Evolutionary conservation across 2,113 vertebrate species (phyloP).

Genomic region (Ploceus nigricollis): DNA sequence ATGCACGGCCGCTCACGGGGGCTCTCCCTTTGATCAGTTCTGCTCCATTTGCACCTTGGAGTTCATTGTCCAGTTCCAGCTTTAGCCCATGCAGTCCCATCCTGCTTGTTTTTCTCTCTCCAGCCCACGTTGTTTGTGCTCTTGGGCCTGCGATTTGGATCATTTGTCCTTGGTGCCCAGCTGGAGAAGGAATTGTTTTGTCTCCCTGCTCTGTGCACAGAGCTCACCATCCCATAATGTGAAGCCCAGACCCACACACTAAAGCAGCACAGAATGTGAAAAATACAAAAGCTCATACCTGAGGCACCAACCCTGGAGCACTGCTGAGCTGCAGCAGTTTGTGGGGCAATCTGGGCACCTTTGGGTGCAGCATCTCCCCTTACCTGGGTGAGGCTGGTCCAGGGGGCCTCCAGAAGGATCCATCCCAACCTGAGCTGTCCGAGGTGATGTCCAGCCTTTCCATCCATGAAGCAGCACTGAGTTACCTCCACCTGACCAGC

Average conservation of each 20-base stretch:
- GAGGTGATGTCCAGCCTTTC: fast-evolving
- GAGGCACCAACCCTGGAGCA: background rate
- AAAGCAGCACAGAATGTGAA: background rate
- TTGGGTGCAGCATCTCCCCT: background rate
- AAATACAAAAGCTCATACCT: background rate
- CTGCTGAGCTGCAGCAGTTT: background rate
- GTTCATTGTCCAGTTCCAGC: too few species aligned
- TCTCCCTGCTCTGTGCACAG: background rate
- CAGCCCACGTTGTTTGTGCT: too few species aligned
- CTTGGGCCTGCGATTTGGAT: too few species aligned
- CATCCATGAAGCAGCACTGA: background rate
- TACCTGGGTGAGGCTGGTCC: background rate
- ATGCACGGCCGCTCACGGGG: background rate
- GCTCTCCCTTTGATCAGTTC: background rate
- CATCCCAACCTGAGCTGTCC: fast-evolving
- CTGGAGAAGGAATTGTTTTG: background rate
- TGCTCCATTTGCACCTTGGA: background rate
- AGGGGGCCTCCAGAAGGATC: fast-evolving
- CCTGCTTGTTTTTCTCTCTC: too few species aligned
- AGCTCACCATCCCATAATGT: background rate
- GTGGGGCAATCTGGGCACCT: background rate
- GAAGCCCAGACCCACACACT: background rate
- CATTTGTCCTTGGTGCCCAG: too few species aligned
- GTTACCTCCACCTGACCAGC: background rate
- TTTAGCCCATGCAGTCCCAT: too few species aligned